phyloP scores from a whole-genome alignment of 2,797 vertebrate species.

The Sebastes iracundus region DNA sequence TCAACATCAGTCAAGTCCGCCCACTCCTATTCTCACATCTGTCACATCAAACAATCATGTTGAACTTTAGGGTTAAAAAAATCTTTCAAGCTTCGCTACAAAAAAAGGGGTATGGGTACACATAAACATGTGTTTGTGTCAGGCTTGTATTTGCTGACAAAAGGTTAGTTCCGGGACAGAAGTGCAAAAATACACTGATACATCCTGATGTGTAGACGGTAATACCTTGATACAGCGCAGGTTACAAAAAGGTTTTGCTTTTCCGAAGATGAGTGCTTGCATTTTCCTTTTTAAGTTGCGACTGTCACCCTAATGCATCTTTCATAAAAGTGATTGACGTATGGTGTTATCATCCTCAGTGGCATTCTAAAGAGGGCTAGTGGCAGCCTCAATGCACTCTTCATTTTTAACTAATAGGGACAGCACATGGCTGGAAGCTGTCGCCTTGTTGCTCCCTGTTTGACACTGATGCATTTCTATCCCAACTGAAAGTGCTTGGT shows the following conservation, averaged over 20 bases:
- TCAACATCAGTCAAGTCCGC: constrained; percentile 74
- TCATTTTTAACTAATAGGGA: constrained; percentile 81
- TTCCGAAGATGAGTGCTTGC: constrained; percentile 40
- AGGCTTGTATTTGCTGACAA: constrained; percentile 38
- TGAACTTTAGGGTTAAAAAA: constrained; percentile 66
- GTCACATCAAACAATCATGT: constrained; percentile 78
- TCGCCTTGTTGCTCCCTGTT: constrained; percentile 64
- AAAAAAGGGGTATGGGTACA: constrained; percentile 40
- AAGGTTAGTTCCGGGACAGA: constrained; percentile 43
- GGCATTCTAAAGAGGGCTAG: constrained; percentile 74
- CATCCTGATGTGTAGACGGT: neutral
- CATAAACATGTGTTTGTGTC: constrained; percentile 50
- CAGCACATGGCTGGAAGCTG: constrained; percentile 79
- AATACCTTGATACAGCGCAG: constrained; percentile 30
- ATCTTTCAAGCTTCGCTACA: constrained; percentile 51
- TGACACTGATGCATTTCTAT: constrained; percentile 78
- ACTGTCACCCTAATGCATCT: constrained; percentile 69
- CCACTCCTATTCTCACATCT: constrained; percentile 76
- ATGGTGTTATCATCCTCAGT: constrained; percentile 74
- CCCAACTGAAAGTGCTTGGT: constrained; percentile 48
- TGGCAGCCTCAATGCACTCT: constrained; percentile 74
- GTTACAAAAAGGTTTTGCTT: constrained; percentile 38
- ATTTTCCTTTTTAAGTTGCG: constrained; percentile 57
- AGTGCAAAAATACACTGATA: constrained; percentile 33
- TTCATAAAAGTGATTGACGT: constrained; percentile 75